Percentiles rank a stretch among this genome's conserved stretches.
These are phyloP conservation scores for Macrotis lagotis DNA, from an alignment of 2,113 vertebrate genomes.

Conservation along the genomic window DNA sequence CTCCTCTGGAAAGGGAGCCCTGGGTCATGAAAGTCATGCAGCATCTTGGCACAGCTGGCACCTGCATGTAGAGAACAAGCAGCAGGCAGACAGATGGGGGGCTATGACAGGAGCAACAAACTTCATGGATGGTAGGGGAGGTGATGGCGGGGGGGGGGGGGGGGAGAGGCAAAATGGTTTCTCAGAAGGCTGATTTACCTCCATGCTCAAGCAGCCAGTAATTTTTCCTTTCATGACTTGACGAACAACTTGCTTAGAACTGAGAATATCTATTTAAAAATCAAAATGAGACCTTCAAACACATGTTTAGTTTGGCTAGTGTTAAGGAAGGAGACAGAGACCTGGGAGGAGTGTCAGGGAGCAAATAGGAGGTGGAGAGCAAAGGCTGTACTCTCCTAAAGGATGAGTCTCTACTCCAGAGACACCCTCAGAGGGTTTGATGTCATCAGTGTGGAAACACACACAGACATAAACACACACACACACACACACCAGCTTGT, in stretches of 20 bases:
- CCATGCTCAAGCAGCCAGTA: background rate
- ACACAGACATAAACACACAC: too few relatives aligned
- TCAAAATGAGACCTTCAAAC: background rate
- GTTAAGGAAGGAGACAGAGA: background rate
- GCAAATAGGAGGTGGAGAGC: background rate
- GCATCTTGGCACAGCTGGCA: background rate
- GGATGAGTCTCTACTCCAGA: background rate
- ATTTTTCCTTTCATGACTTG: conserved; percentile 15
- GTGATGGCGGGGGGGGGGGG: background rate
- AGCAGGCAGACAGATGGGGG: background rate
- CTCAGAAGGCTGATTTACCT: background rate
- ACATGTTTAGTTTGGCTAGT: background rate
- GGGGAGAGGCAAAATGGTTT: background rate
- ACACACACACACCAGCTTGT: too few relatives aligned
- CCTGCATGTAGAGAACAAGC: background rate
- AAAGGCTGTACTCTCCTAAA: too few relatives aligned
- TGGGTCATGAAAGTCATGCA: background rate
- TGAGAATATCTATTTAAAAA: background rate
- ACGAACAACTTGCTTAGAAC: rapidly evolving
- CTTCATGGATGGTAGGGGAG: rapidly evolving
- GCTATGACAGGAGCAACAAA: background rate
- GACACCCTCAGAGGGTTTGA: background rate
- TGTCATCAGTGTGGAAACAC: too few relatives aligned
- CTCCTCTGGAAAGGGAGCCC: background rate
- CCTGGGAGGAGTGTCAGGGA: background rate